Conservation (phyloP, 2,113 vertebrate species). For the Saccopteryx leptura region DNA sequence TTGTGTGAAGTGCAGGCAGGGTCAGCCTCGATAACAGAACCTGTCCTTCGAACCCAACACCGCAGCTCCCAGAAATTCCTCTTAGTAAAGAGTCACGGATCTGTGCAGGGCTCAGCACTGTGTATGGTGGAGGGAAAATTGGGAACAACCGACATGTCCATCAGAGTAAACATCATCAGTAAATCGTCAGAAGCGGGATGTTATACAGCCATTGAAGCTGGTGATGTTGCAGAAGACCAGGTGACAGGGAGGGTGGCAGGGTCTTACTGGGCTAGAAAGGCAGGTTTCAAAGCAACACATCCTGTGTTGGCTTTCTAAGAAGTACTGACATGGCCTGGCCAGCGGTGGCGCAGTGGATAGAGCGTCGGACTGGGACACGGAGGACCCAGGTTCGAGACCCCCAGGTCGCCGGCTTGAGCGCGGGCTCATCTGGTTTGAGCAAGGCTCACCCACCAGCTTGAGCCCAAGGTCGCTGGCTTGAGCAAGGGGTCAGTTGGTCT, state of each 20-base stretch:
- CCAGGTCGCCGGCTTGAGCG: no score
- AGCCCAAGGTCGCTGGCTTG: no score
- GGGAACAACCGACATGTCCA: no score
- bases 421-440: no score
- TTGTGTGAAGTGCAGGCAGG: neutral
- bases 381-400: no score
- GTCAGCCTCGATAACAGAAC: neutral
- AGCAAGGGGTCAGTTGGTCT: no score
- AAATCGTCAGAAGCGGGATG: fast-evolving
- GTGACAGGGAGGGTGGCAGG: fast-evolving
- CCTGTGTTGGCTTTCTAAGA: neutral
- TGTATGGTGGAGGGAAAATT: neutral
- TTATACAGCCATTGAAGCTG: neutral
- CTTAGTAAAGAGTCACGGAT: no score
- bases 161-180: neutral
- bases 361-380: no score
- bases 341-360: no score
- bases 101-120: fast-evolving
- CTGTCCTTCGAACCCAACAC: fast-evolving
- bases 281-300: neutral
- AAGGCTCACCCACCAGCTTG: no score
- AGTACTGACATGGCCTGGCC: fast-evolving
- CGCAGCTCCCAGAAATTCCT: no score
- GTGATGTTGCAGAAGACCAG: fast-evolving
- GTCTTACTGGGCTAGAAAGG: neutral